Conservation (phyloP, 1,140 invertebrate genomes). For the Eueides isabella region DNA sequence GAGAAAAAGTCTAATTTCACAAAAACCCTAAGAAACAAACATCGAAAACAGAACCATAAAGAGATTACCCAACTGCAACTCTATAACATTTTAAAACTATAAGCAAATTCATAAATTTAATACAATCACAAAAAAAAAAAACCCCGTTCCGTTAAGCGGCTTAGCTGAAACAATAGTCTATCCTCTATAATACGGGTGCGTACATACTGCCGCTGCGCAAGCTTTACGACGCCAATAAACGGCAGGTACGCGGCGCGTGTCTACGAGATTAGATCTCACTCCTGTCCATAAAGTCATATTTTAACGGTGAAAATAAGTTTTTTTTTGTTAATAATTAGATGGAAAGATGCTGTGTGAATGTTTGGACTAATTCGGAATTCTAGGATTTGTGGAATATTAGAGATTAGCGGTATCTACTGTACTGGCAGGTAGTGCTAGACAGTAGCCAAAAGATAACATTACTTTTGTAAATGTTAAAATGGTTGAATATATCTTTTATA, state of each 20-base stretch:
- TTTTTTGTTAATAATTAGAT: not conserved
- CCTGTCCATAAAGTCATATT: not conserved
- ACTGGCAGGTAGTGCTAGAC: no score
- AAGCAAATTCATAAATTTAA: not conserved
- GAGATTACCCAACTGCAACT: no score
- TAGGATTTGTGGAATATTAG: not conserved
- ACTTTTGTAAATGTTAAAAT: no score
- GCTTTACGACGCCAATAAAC: slow-evolving; percentile 7
- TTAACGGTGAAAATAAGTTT: not conserved
- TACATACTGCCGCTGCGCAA: not conserved
- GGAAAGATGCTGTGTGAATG: not conserved
- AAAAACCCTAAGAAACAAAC: no score
- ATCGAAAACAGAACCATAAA: no score
- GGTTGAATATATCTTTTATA: no score
- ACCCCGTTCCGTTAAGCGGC: slow-evolving; percentile 1
- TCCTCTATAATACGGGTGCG: not conserved
- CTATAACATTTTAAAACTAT: not conserved
- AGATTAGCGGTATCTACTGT: not conserved
- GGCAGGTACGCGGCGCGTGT: slow-evolving; percentile 8
- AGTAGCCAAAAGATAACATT: no score
- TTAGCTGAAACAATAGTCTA: not conserved
- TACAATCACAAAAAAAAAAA: slow-evolving; percentile 4
- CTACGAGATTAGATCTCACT: not conserved
- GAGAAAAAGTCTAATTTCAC: no score
- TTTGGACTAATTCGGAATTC: no score